These are phyloP conservation scores for Drosophila gunungcola DNA, from an alignment of 1,140 invertebrate genomes.

Conservation along the genomic window DNA sequence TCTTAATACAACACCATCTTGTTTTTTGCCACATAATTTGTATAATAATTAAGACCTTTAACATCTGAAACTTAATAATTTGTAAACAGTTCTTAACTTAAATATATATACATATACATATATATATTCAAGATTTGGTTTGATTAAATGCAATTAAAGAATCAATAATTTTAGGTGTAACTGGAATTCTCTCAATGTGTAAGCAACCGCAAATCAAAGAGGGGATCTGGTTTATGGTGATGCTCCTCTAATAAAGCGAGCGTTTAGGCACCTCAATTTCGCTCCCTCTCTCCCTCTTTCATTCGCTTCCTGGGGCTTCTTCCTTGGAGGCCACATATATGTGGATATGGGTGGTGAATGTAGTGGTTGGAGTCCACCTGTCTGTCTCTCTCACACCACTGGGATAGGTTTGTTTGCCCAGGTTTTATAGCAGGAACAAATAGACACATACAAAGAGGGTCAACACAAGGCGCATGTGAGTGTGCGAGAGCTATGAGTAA, in stretches of 20 bases:
- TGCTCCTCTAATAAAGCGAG: constrained; percentile 68
- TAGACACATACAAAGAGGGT: constrained; percentile 42
- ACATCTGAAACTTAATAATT: too few species aligned
- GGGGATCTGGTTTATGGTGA: constrained; percentile 68
- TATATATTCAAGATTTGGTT: too few species aligned
- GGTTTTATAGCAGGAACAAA: constrained; percentile 78
- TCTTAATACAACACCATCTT: neutral
- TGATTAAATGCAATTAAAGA: too few species aligned
- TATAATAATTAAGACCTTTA: too few species aligned
- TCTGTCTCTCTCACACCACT: constrained; percentile 7
- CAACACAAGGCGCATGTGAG: constrained; percentile 32
- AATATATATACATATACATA: too few species aligned
- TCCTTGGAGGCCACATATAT: constrained; percentile 8
- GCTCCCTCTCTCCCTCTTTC: constrained; percentile 10
- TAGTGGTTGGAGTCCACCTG: constrained; percentile 17
- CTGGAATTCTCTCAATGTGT: constrained; percentile 1
- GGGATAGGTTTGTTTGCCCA: constrained; percentile 61
- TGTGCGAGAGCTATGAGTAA: constrained; percentile 36
- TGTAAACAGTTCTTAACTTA: too few species aligned
- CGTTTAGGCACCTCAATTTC: constrained; percentile 55
- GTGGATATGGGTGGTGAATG: neutral
- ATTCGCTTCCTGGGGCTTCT: constrained; percentile 37
- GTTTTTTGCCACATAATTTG: too few species aligned
- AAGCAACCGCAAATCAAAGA: constrained; percentile 18
- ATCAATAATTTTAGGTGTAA: too few species aligned